Evolutionary conservation across 92 coral and sea anemone species (phyloP), one percentile per base, ranked within the genome.

Genomic region (Virgularia gustaviana): DNA sequence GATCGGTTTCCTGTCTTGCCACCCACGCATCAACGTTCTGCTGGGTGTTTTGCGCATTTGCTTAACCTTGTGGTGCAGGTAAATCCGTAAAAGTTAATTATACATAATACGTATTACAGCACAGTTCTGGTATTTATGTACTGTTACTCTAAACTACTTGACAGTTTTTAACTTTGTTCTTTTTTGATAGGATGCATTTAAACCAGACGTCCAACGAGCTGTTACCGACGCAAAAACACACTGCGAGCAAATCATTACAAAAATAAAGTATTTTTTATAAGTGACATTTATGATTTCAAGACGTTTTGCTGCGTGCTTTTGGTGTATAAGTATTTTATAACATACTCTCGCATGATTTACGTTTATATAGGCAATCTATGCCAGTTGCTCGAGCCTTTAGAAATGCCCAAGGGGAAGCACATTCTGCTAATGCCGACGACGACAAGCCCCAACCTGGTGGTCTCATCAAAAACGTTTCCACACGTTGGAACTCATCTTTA

Each of bases 31-130:
- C 45, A 62, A 62, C 9, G 67, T 31, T 60, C 67, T 2, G 67
- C 41, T 2, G 67, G 67, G n/a, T 55, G 62, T 55, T 55, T 55
- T 15, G 63, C 63, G 34, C 36, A 57, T 41, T 57, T 57, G 63
- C 49, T 62, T 13, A 62, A 62, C 47, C 70, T 62, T 62, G 19
- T 62, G 37, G 70, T 62, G 13, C 27, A 36, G 24, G 49, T 62
- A 34, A 35, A 62, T 36, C 15, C 70, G 15, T 12, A 57, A 30
- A 12, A 16, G 12, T 8, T 0, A 24, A 10, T 42, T 59, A 5
- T 8, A 11, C 8, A 30, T 4, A 6, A 54, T 4, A 24, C 15
- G 1, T 54, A 54, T 12, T 6, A 18, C 31, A 13, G 51, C 51
- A 16, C 1, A 53, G 60, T 25, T 16, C 23, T 2, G 27, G 13